Base-by-base conservation (phyloP, 1,140 invertebrate genomes). In the Ips nitidus region DNA sequence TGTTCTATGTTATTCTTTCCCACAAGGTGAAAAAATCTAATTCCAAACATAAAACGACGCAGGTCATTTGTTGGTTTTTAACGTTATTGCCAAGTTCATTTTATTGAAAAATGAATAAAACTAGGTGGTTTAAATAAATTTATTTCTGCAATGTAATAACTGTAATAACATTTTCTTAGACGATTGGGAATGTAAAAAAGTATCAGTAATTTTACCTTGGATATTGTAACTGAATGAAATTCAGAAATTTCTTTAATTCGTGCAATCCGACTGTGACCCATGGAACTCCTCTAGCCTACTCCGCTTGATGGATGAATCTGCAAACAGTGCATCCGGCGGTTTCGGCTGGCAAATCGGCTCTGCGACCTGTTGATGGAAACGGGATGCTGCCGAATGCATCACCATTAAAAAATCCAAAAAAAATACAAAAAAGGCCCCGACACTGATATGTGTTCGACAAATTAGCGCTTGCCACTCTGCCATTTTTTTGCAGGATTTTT, bases 251-350 rank as follows among this genome's bases (percentile, higher is more conserved):
- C 22, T 22, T 7, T 55, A 1, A 59, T 8, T 53, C 41, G 43
- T 68, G 66, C 66, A 43, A n/a, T 42, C 45, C 43, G 58, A 61
- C 57, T 58, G 7, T 37, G 3, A n/a, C 45, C 69, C 7, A 3
- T 7, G 8, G 22, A 64, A 56, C 69, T 60, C 62, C 62, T 58
- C 71, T 61, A 66, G 64, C 73, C 70, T 66, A 70, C 73, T 73
- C 68, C 68, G 63, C 69, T 76, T 80, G 78, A 80, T 79, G 77
- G 78, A 80, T 80, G 76, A 77, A 78, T 79, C 75, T 76, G 77
- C 78, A 79, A 80, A 80, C 77, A 77, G 77, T 79, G 77, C 77
- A 79, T 78, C 76, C 75, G 73, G 71, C 64, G 69, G 64, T 67
- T 62, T 62, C 62, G 57, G 72, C 60, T 66, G 53, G 71, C 71